Percentiles rank a stretch among this genome's conserved stretches.
Conservation (phyloP, 2,888 invertebrate genomes). For the Silvanus unidentatus region DNA sequence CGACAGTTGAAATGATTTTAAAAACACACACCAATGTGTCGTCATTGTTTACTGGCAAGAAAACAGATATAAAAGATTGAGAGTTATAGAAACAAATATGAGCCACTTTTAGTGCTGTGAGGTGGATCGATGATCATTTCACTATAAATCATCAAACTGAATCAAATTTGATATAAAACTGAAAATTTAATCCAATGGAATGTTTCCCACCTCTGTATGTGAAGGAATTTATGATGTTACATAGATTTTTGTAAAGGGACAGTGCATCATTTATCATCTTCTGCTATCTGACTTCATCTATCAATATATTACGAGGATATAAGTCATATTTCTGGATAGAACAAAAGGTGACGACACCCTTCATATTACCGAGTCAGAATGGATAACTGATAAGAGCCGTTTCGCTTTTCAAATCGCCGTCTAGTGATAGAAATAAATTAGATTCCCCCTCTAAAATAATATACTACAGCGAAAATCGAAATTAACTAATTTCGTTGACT, state of each 20-base stretch:
- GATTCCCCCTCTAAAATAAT: no score
- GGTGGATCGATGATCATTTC: no score
- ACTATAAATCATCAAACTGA: constrained; percentile 9
- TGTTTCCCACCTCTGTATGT: constrained; percentile 24
- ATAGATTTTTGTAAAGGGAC: constrained; percentile 30
- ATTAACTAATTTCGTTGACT: no score
- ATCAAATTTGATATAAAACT: constrained; percentile 32
- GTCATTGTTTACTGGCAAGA: background rate
- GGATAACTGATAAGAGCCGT: no score
- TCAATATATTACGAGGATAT: constrained; percentile 32
- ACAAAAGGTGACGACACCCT: constrained; percentile 20
- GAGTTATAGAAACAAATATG: no score
- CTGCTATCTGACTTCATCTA: constrained; percentile 30
- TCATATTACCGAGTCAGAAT: constrained; percentile 3
- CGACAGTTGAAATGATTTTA: constrained; percentile 5
- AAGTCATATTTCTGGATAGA: constrained; percentile 27
- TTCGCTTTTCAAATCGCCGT: no score
- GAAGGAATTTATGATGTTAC: constrained; percentile 31
- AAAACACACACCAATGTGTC: background rate
- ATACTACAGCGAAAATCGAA: no score
- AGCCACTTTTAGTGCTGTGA: no score
- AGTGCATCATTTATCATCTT: constrained; percentile 30
- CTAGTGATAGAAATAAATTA: no score
- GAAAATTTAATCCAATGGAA: constrained; percentile 32
- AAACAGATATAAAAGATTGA: no score